Percentiles rank a stretch among this genome's conserved stretches.
These are phyloP conservation scores for Cepaea nemoralis DNA, from an alignment of 1,140 invertebrate genomes.

Conservation along the genomic window DNA sequence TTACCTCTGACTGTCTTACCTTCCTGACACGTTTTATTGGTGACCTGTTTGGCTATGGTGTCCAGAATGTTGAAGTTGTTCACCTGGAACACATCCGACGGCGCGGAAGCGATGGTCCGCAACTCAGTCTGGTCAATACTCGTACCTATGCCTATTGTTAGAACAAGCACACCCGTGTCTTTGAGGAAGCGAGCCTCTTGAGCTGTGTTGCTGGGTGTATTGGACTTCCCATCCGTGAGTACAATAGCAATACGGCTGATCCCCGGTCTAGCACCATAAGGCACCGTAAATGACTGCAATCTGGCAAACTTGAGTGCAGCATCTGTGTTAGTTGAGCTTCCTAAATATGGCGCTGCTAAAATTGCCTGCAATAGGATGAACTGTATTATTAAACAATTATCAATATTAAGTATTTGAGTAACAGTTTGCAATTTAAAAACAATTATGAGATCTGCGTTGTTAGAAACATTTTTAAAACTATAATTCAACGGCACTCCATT, in stretches of 20 bases:
- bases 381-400: too few species aligned
- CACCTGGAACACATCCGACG: conserved; percentile 3
- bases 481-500: too few species aligned
- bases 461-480: too few species aligned
- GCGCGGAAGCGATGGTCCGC: neutral
- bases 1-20: neutral
- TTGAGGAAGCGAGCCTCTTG: neutral
- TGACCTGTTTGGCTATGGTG: neutral
- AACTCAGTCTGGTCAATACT: neutral
- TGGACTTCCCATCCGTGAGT: conserved; percentile 38
- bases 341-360: neutral
- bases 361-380: neutral
- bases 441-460: too few species aligned
- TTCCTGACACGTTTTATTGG: neutral
- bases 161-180: neutral
- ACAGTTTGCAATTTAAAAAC: too few species aligned
- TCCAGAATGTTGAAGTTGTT: neutral
- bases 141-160: conserved; percentile 11
- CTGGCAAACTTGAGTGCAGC: conserved; percentile 17
- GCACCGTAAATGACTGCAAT: neutral
- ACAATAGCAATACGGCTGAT: conserved; percentile 15
- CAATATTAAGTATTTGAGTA: too few species aligned
- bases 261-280: conserved; percentile 10
- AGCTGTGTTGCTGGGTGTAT: neutral
- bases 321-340: conserved; percentile 18